Evolutionary conservation across 2,797 vertebrate genomes (phyloP).

Genomic region (Eleutherodactylus coqui): DNA sequence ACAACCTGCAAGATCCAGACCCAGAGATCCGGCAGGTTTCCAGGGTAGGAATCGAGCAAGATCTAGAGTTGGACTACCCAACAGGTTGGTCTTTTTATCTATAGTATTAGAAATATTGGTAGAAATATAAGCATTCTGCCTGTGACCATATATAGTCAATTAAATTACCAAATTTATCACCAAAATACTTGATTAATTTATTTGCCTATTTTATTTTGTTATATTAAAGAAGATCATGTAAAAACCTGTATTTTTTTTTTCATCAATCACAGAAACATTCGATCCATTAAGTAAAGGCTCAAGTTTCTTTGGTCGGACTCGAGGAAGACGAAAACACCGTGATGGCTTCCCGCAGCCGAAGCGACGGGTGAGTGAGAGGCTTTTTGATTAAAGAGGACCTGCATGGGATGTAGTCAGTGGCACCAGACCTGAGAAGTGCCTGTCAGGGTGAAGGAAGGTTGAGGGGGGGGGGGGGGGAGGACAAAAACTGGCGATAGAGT

Average conservation of each 20-base stretch:
- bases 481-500: too few species aligned
- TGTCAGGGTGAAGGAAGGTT: too few species aligned
- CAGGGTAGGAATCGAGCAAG: constrained; percentile 81
- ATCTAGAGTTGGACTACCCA: constrained; percentile 91
- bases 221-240: not conserved
- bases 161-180: not conserved
- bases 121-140: not conserved
- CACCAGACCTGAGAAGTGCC: too few species aligned
- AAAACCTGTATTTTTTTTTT: not conserved
- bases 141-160: not conserved
- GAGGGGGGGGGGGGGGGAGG: too few species aligned
- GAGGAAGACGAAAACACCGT: constrained; percentile 82
- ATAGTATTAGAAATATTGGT: not conserved
- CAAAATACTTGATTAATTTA: not conserved
- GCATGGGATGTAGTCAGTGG: too few species aligned
- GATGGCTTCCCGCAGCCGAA: constrained; percentile 85
- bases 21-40: constrained; percentile 74
- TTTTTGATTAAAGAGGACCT: too few species aligned
- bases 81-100: constrained; percentile 75
- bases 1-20: constrained; percentile 72
- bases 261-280: constrained; percentile 76
- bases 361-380: constrained; percentile 79
- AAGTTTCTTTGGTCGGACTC: constrained; percentile 76
- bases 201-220: not conserved
- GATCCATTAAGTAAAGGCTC: constrained; percentile 81